Evolutionary conservation across 2,797 vertebrate genomes (phyloP), one percentile per base, ranked within the genome.

Genomic region (Tauraco hartlaubi): DNA sequence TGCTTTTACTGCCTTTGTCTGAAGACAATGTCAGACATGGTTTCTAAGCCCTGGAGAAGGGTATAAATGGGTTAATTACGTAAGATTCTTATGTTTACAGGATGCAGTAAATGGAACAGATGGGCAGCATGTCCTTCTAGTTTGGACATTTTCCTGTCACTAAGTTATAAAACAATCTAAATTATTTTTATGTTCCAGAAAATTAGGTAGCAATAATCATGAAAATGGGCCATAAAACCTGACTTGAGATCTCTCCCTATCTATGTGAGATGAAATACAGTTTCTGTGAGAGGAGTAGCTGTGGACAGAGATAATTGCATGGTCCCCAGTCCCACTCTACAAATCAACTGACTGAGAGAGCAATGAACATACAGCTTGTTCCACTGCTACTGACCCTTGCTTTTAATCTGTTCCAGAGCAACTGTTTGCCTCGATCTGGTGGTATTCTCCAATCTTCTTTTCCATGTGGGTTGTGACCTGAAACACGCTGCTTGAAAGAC

Each of bases 151-250:
- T 92, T 80, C 77, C 88, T 93, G 88, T 93, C 77, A 82, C 92
- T 90, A 88, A 84, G 82, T 93, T 93, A 92, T 94, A 96, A 96
- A 97, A 48, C 85, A 95, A 94, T 78, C 82, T 16, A 19, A 88
- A 95, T 93, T 91, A 81, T 87, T 96, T 95, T 96, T 92, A 93
- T 88, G 91, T 87, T 89, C 75, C 90, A 92, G 92, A 95, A 97
- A 96, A 94, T 92, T 79, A 90, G 94, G 69, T 85, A 91, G 90
- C 78, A 93, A 96, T 95, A 93, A 96, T 92, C 51, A 90, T 51
- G 83, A 94, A 96, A 96, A 90, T 63, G 75, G 81, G 69, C 81
- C 64, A 80, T 96, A 95, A 95, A 97, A 80, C 59, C 55, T 91
- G 91, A 91, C 71, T 86, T 26, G 68, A 92, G 74, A 71, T 67